Percentiles rank a stretch among this genome's conserved stretches.
These are phyloP conservation scores for Rachycentron canadum DNA, from an alignment of 2,797 vertebrate species.

Conservation along the genomic window DNA sequence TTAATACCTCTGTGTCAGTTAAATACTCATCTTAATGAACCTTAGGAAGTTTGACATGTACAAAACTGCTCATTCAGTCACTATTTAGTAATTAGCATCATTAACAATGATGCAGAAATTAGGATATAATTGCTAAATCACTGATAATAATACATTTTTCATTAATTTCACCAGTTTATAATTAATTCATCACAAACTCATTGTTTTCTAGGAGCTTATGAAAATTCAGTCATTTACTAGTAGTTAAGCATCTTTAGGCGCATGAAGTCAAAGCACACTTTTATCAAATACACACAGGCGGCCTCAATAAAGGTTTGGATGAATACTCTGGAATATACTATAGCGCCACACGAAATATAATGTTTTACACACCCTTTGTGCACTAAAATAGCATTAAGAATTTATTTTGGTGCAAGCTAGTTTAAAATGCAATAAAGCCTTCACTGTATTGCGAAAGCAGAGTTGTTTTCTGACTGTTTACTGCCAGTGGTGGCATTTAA, in stretches of 20 bases:
- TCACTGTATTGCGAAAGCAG: not conserved
- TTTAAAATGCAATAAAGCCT: not conserved
- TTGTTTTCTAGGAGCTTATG: not conserved
- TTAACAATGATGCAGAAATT: not conserved
- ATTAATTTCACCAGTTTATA: slow-evolving; percentile 6
- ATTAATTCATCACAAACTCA: not conserved
- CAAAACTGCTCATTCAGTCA: not conserved
- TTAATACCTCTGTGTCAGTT: too few relatives aligned
- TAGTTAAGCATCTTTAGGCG: not conserved
- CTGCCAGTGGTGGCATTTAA: not conserved
- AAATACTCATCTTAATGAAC: not conserved
- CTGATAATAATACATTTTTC: not conserved
- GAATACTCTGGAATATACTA: not conserved
- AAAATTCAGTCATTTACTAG: not conserved
- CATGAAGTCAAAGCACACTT: not conserved
- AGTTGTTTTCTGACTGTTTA: not conserved
- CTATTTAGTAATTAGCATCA: not conserved
- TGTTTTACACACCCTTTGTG: too few relatives aligned
- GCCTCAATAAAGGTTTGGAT: not conserved
- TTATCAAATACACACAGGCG: not conserved
- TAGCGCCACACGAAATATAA: not conserved
- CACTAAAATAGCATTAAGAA: not conserved
- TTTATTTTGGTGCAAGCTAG: not conserved
- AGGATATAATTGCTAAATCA: not conserved
- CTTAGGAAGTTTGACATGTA: not conserved